Conservation (phyloP, 2,797 vertebrate genomes). For the Falco cherrug region DNA sequence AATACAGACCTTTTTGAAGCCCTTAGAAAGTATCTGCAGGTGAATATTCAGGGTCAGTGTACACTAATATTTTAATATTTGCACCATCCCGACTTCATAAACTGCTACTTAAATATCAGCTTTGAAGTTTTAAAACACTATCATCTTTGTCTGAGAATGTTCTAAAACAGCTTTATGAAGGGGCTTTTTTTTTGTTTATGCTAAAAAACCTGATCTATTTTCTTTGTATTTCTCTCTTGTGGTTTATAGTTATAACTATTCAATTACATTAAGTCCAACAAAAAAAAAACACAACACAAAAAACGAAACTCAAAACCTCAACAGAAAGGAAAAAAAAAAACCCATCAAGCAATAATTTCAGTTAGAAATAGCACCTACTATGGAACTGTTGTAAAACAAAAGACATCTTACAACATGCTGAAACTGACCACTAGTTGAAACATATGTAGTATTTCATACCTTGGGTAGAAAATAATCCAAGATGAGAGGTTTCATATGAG, state of each 20-base stretch:
- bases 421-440: background rate
- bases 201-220: background rate
- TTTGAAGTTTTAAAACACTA: slow-evolving; percentile 33
- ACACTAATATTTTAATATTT: slow-evolving; percentile 30
- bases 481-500: background rate
- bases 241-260: background rate
- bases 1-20: slow-evolving; percentile 22
- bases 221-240: background rate
- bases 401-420: background rate
- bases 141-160: background rate
- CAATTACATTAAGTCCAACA: background rate
- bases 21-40: slow-evolving; percentile 30
- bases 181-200: background rate
- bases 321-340: background rate
- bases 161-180: background rate
- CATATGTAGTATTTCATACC: background rate
- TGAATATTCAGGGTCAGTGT: slow-evolving; percentile 32
- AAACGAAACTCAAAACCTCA: background rate
- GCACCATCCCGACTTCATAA: slow-evolving; percentile 29
- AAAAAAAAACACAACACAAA: background rate
- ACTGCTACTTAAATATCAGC: slow-evolving; percentile 13
- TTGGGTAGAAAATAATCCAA: background rate
- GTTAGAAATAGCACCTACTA: background rate
- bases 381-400: background rate
- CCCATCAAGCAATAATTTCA: background rate